A percentile compares a stretch with the other conserved stretches of the same genome.
These are phyloP conservation scores for Burhinus bistriatus DNA, from an alignment of 2,113 vertebrate species.

Conservation along the genomic window DNA sequence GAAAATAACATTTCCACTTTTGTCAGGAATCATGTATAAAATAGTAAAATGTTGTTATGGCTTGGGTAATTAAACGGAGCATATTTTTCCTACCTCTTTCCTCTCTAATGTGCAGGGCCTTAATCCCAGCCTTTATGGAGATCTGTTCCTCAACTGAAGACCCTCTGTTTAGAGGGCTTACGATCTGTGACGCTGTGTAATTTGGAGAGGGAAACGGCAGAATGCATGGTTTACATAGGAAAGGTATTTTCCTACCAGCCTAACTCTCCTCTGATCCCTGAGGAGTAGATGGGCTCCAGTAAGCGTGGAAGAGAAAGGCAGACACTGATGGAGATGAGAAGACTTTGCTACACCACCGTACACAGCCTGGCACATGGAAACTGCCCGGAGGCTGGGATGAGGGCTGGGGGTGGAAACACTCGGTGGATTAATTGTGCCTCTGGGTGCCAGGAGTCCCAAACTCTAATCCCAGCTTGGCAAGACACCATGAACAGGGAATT, in stretches of 20 bases:
- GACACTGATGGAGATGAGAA: not conserved
- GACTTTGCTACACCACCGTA: not conserved
- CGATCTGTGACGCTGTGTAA: not conserved
- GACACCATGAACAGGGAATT: not conserved
- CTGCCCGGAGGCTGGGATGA: not conserved
- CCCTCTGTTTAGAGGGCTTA: not conserved
- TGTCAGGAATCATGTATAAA: not conserved
- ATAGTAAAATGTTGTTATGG: not conserved
- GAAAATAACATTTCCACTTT: slow-evolving; percentile 50
- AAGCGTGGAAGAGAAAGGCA: not conserved
- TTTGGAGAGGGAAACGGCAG: not conserved
- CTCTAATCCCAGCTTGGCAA: not conserved
- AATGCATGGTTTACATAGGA: not conserved
- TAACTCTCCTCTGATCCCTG: not conserved
- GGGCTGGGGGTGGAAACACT: not conserved
- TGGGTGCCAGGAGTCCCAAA: not conserved
- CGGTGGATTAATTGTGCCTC: rapidly evolving
- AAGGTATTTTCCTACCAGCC: not conserved
- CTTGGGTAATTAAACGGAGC: not conserved
- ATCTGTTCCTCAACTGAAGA: not conserved
- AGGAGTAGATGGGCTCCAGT: not conserved
- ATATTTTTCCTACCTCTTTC: not conserved
- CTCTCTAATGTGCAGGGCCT: not conserved
- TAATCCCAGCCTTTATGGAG: not conserved
- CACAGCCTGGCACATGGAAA: not conserved